Conservation (phyloP, 2,888 invertebrate genomes). For the Oscheius sp. region DNA sequence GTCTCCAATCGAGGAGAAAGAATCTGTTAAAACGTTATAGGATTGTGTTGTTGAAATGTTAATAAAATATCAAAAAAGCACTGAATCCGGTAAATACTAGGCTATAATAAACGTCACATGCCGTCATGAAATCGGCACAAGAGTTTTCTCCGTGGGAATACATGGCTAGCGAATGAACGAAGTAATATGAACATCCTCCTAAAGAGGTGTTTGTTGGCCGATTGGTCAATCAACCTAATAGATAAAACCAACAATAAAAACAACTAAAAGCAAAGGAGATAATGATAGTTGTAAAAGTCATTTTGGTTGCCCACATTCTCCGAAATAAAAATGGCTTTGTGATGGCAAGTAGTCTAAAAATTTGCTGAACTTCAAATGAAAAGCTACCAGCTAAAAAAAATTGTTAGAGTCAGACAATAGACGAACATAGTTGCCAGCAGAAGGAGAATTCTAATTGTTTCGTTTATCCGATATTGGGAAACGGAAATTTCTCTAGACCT, state of each 20-base stretch:
- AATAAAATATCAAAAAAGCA: too few species aligned
- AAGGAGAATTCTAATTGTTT: not conserved
- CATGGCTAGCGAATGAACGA: too few species aligned
- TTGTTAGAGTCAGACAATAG: not conserved
- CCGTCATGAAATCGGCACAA: too few species aligned
- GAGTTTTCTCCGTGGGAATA: too few species aligned
- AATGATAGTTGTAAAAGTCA: not conserved
- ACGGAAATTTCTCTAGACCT: not conserved
- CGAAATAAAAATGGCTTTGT: not conserved
- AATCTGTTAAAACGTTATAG: not conserved
- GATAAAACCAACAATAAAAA: too few species aligned
- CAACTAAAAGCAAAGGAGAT: not conserved
- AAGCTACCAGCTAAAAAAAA: not conserved
- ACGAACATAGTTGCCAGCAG: not conserved
- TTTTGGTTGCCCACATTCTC: not conserved
- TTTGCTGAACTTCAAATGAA: not conserved
- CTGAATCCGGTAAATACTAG: too few species aligned
- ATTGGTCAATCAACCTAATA: too few species aligned
- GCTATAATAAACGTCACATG: too few species aligned
- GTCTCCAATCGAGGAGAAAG: not conserved
- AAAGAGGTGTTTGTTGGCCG: too few species aligned
- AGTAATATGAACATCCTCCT: too few species aligned
- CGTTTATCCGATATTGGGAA: not conserved
- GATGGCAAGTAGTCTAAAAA: not conserved
- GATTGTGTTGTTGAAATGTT: too few species aligned